These are phyloP conservation scores for Tethya wilhelma DNA, from an alignment of 37 sponge, comb jelly and placozoan genomes.

Conservation along the genomic window DNA sequence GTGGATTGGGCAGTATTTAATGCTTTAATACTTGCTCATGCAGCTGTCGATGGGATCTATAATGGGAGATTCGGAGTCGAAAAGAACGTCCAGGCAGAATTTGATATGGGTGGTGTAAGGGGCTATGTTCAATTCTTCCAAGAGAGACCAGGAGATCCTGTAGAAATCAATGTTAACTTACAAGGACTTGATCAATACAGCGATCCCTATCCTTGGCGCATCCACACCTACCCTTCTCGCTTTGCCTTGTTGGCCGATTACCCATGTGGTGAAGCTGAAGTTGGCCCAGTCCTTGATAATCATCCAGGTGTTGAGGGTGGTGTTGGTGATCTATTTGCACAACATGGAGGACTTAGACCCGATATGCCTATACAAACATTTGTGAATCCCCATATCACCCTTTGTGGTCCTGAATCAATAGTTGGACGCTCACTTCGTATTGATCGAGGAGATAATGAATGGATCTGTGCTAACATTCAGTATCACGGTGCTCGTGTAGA, in stretches of 20 bases:
- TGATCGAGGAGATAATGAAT: slow-evolving; percentile 2
- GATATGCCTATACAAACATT: slow-evolving; percentile 29
- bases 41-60: slow-evolving; percentile 23
- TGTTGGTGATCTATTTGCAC: slow-evolving; percentile 39
- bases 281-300: slow-evolving; percentile 50
- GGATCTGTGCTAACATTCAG: slow-evolving; percentile 70
- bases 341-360: slow-evolving; percentile 1
- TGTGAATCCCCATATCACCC: slow-evolving; percentile 14
- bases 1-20: neutral
- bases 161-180: slow-evolving; percentile 33
- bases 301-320: slow-evolving; percentile 1
- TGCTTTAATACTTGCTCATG: neutral
- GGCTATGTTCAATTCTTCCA: slow-evolving; percentile 50
- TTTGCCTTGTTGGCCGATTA: slow-evolving; percentile 10
- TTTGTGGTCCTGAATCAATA: slow-evolving; percentile 38
- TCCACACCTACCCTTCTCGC: slow-evolving; percentile 43
- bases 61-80: slow-evolving; percentile 6
- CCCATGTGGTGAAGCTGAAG: slow-evolving; percentile 34
- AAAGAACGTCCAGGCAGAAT: slow-evolving; percentile 20
- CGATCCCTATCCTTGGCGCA: slow-evolving; percentile 35
- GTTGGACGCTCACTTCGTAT: slow-evolving; percentile 71
- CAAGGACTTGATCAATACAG: slow-evolving; percentile 40
- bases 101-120: slow-evolving; percentile 53
- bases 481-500: slow-evolving; percentile 6
- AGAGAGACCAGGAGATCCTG: slow-evolving; percentile 13